A percentile compares a stretch with the other conserved stretches of the same genome.
These are phyloP conservation scores for Callitettix versicolor DNA, from an alignment of 1,140 invertebrate species.

Conservation along the genomic window DNA sequence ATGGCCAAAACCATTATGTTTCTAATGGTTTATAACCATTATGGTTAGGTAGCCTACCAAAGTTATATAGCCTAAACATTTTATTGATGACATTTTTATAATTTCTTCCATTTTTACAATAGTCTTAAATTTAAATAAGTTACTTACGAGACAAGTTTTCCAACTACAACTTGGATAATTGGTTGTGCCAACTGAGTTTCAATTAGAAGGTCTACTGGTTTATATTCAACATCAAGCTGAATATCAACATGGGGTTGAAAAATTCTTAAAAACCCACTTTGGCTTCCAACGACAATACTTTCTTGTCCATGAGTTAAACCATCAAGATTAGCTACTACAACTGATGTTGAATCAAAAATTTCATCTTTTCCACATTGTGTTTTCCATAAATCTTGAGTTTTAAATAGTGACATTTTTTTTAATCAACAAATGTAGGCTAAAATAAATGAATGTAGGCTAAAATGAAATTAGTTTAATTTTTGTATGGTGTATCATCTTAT, in stretches of 20 bases:
- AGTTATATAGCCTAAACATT: too few relatives aligned
- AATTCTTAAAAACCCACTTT: slow-evolving; percentile 55
- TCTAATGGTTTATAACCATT: too few relatives aligned
- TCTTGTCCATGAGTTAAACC: slow-evolving; percentile 46
- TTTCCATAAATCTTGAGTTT: slow-evolving; percentile 65
- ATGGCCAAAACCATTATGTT: too few relatives aligned
- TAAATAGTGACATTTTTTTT: slow-evolving; percentile 70
- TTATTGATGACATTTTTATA: too few relatives aligned
- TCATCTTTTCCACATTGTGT: slow-evolving; percentile 49
- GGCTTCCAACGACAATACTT: slow-evolving; percentile 57
- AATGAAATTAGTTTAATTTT: too few relatives aligned
- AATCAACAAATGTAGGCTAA: too few relatives aligned
- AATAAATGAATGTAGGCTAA: too few relatives aligned
- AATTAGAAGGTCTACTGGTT: slow-evolving; percentile 54
- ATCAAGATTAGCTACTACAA: slow-evolving; percentile 47
- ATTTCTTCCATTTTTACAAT: too few relatives aligned
- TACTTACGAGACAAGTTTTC: slow-evolving; percentile 62
- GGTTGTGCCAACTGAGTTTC: slow-evolving; percentile 54
- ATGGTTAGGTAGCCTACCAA: too few relatives aligned
- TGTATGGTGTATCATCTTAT: too few relatives aligned
- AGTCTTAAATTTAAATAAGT: too few relatives aligned
- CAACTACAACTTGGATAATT: slow-evolving; percentile 58
- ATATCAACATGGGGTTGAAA: slow-evolving; percentile 45
- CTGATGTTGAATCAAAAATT: slow-evolving; percentile 46
- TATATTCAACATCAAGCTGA: slow-evolving; percentile 38